Evolutionary conservation across 2,888 invertebrate genomes (phyloP).

Genomic region (Megaustenia siamemsis): DNA sequence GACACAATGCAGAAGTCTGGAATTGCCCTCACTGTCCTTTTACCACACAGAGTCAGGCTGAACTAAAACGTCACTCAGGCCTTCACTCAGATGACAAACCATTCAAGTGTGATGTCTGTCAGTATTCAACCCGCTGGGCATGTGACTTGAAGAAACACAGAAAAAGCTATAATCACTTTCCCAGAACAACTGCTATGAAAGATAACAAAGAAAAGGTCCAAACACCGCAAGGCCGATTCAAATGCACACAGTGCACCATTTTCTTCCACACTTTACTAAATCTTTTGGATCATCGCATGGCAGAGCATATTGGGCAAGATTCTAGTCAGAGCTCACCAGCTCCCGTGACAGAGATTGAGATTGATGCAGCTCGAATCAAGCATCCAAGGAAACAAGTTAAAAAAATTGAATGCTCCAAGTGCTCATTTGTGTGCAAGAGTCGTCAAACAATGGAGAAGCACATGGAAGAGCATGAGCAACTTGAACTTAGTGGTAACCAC

Average conservation of each 20-base stretch:
- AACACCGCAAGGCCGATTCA: slow-evolving; percentile 60
- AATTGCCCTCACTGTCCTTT: slow-evolving; percentile 77
- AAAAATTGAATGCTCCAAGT: slow-evolving; percentile 71
- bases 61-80: slow-evolving; percentile 75
- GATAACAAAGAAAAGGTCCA: slow-evolving; percentile 58
- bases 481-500: slow-evolving; percentile 63
- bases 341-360: slow-evolving; percentile 48
- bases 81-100: slow-evolving; percentile 79
- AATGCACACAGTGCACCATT: slow-evolving; percentile 69
- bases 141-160: slow-evolving; percentile 79
- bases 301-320: slow-evolving; percentile 63
- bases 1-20: slow-evolving; percentile 41
- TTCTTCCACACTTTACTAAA: slow-evolving; percentile 67
- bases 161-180: slow-evolving; percentile 74
- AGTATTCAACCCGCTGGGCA: slow-evolving; percentile 78
- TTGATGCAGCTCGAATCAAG: slow-evolving; percentile 58
- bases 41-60: slow-evolving; percentile 75
- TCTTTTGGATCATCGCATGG: slow-evolving; percentile 69
- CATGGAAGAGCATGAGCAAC: slow-evolving; percentile 68
- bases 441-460: slow-evolving; percentile 67
- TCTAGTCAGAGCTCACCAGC: slow-evolving; percentile 54
- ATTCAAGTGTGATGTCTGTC: slow-evolving; percentile 75
- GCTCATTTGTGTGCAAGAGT: slow-evolving; percentile 72
- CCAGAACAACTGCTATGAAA: slow-evolving; percentile 39
- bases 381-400: slow-evolving; percentile 66